These are phyloP conservation scores for Luperina testacea DNA, from an alignment of 2,888 invertebrate species.

Conservation along the genomic window DNA sequence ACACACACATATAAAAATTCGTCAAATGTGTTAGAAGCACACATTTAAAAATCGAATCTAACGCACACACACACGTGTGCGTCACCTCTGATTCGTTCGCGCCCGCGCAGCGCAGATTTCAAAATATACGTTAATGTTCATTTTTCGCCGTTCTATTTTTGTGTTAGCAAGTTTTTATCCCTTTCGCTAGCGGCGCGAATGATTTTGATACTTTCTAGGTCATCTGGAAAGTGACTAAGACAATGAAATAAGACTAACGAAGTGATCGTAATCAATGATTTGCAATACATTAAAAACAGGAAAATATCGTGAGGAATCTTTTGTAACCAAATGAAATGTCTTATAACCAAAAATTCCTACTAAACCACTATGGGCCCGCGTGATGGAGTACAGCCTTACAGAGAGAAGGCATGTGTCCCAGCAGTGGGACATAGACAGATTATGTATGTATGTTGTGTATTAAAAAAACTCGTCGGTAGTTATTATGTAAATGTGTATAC, in stretches of 20 bases:
- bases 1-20: constrained; percentile 57
- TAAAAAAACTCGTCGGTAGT: neutral
- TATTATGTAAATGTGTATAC: neutral
- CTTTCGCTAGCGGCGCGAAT: constrained; percentile 63
- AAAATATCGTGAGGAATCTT: neutral
- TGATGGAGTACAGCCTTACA: neutral
- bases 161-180: constrained; percentile 86
- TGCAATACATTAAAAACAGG: neutral
- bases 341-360: too few relatives aligned
- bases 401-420: neutral
- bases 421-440: neutral
- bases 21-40: constrained; percentile 64
- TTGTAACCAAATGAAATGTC: too few relatives aligned
- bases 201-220: constrained; percentile 82
- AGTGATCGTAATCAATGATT: neutral
- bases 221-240: constrained; percentile 40
- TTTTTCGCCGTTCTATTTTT: constrained; percentile 89
- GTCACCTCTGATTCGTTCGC: constrained; percentile 75
- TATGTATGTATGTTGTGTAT: neutral
- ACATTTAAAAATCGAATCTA: constrained; percentile 67
- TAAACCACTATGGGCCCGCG: neutral
- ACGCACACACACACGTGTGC: constrained; percentile 70
- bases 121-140: constrained; percentile 82
- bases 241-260: neutral
- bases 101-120: constrained; percentile 70